Percentiles rank a stretch among this genome's conserved stretches.
These are phyloP conservation scores for Myotis davidii DNA, from an alignment of 2,113 vertebrate species.

Conservation along the genomic window DNA sequence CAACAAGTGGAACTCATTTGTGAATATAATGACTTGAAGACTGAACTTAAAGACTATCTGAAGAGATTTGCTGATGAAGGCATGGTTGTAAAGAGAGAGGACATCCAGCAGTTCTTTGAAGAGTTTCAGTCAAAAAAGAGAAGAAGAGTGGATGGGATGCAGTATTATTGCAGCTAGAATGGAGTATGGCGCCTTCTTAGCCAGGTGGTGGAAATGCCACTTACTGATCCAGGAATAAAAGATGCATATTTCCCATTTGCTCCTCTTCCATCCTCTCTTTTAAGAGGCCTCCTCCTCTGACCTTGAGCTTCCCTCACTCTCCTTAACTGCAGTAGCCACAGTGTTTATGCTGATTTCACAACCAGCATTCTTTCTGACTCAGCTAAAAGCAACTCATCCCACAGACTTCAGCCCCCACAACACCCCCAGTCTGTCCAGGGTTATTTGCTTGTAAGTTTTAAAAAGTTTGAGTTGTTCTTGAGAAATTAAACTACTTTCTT, in stretches of 20 bases:
- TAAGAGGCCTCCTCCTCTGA: slow-evolving; percentile 32
- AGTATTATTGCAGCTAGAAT: slow-evolving; percentile 90
- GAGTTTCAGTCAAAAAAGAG: slow-evolving; percentile 92
- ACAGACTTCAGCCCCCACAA: neutral
- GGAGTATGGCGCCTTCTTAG: neutral
- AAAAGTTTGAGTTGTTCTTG: slow-evolving; percentile 18
- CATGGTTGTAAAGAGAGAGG: slow-evolving; percentile 94
- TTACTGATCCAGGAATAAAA: slow-evolving; percentile 59
- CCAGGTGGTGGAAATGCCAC: no score
- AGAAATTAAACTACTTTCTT: slow-evolving; percentile 18
- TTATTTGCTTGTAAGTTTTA: neutral
- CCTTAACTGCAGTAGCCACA: slow-evolving; percentile 29
- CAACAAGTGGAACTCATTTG: slow-evolving; percentile 97
- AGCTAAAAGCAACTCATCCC: neutral
- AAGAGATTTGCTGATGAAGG: slow-evolving; percentile 92
- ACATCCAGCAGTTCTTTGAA: slow-evolving; percentile 93
- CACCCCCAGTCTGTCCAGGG: neutral
- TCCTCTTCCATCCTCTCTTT: slow-evolving; percentile 28
- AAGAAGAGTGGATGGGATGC: slow-evolving; percentile 87
- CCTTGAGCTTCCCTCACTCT: slow-evolving; percentile 4
- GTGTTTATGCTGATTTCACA: neutral
- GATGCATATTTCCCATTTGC: neutral
- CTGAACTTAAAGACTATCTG: slow-evolving; percentile 91
- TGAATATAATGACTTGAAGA: slow-evolving; percentile 94
- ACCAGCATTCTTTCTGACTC: neutral